A percentile compares a stretch with the other conserved stretches of the same genome.
phyloP scores from a whole-genome alignment of 2,113 vertebrate genomes.

The Varanus salvator region DNA sequence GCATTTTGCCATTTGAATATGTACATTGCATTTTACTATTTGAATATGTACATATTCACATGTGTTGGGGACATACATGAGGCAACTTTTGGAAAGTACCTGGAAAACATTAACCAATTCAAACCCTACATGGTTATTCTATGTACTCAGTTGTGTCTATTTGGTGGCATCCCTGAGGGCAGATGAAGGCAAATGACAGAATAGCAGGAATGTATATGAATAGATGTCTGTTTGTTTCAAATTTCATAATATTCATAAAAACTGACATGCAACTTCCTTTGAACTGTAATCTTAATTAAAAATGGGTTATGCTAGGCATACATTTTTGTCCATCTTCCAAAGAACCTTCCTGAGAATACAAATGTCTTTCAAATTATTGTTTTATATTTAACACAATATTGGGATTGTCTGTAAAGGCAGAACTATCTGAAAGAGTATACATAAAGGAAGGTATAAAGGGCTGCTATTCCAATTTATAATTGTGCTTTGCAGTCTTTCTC shows the following conservation, averaged over 20 bases:
- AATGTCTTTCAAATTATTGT: not conserved
- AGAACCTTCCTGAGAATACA: not conserved
- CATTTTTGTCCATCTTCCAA: not conserved
- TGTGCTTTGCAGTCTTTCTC: slow-evolving; percentile 65
- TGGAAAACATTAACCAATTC: no score
- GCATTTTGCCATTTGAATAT: no score
- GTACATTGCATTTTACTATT: no score
- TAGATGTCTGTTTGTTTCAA: not conserved
- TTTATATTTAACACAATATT: no score
- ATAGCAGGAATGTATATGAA: not conserved
- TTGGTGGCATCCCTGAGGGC: not conserved
- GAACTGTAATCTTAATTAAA: not conserved
- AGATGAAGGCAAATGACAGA: not conserved
- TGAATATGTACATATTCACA: no score
- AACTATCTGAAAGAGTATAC: no score
- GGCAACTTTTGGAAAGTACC: no score
- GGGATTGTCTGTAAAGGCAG: no score
- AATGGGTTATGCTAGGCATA: not conserved
- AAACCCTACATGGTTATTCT: no score
- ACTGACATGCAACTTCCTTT: not conserved
- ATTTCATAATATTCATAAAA: not conserved
- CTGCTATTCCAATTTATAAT: slow-evolving; percentile 56
- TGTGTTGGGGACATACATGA: no score
- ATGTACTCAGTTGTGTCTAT: not conserved
- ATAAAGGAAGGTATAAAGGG: not conserved